A percentile compares a stretch with the other conserved stretches of the same genome.
phyloP scores from a whole-genome alignment of 53 echinoderm and acorn worm genomes.

The Echinometra lucunter region DNA sequence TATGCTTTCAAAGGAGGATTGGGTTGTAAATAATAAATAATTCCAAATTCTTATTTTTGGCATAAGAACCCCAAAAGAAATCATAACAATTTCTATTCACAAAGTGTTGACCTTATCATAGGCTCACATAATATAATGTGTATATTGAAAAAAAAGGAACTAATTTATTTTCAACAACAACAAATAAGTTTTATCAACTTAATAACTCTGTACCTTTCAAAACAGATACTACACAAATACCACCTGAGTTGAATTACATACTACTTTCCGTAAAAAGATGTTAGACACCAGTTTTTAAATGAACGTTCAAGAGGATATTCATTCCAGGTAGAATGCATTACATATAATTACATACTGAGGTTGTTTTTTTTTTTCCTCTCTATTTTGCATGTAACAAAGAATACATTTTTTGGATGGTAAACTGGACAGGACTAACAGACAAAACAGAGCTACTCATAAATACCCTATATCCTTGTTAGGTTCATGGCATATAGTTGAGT shows the following conservation, averaged over 20 bases:
- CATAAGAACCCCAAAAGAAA: neutral
- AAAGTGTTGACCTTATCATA: neutral
- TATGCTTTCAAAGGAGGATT: neutral
- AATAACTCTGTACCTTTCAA: neutral
- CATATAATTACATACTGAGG: neutral
- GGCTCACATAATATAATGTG: neutral
- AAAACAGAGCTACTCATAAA: neutral
- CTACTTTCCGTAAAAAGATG: neutral
- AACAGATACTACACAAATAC: neutral
- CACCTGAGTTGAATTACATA: neutral
- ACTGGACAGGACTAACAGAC: neutral
- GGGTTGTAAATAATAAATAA: neutral
- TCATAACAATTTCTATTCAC: neutral
- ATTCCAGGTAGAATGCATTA: neutral
- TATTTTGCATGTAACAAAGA: no score
- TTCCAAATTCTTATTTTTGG: neutral
- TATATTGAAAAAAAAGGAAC: neutral
- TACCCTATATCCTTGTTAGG: neutral
- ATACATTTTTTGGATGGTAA: neutral
- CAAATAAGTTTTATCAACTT: neutral
- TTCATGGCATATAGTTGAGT: neutral
- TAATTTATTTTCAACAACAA: neutral
- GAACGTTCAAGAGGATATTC: neutral
- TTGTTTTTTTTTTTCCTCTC: no score
- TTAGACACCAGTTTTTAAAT: neutral